Conservation (phyloP, 2,888 invertebrate species). For the Hydraecia micacea region DNA sequence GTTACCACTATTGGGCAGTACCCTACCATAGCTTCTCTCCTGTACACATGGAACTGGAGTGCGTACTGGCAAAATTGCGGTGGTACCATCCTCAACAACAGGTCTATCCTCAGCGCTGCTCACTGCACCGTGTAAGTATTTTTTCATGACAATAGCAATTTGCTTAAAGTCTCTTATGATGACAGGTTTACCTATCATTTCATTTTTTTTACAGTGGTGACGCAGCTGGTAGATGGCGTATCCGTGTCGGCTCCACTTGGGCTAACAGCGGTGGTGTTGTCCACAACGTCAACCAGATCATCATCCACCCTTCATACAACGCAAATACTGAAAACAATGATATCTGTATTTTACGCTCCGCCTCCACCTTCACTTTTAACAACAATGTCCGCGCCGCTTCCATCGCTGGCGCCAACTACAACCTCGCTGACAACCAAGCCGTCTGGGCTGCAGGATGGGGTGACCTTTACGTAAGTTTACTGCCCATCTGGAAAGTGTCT, state of each 20-base stretch:
- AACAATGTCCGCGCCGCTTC: constrained; percentile 50
- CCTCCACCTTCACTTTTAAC: constrained; percentile 40
- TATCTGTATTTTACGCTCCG: constrained; percentile 15
- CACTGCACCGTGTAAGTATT: constrained; percentile 42
- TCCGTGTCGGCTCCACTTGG: constrained; percentile 74
- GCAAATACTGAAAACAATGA: constrained; percentile 34
- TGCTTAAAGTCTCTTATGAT: background rate
- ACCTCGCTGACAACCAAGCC: constrained; percentile 68
- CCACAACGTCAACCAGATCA: constrained; percentile 50
- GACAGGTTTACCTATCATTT: background rate
- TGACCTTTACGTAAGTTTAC: constrained; percentile 62
- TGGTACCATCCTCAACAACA: constrained; percentile 67
- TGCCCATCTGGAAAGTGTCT: background rate
- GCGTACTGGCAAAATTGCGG: constrained; percentile 65
- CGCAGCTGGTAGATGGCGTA: constrained; percentile 66
- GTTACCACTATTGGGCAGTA: too few relatives aligned
- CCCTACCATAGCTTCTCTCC: constrained; percentile 53
- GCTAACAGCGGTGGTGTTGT: constrained; percentile 76
- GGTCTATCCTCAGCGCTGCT: constrained; percentile 67
- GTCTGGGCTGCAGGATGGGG: constrained; percentile 80
- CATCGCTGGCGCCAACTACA: constrained; percentile 72
- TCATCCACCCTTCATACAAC: constrained; percentile 77
- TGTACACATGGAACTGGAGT: constrained; percentile 56
- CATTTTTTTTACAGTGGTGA: background rate
- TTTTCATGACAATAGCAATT: background rate